Base-by-base conservation (phyloP, 2,797 vertebrate genomes). In the Danio albolineatus region DNA sequence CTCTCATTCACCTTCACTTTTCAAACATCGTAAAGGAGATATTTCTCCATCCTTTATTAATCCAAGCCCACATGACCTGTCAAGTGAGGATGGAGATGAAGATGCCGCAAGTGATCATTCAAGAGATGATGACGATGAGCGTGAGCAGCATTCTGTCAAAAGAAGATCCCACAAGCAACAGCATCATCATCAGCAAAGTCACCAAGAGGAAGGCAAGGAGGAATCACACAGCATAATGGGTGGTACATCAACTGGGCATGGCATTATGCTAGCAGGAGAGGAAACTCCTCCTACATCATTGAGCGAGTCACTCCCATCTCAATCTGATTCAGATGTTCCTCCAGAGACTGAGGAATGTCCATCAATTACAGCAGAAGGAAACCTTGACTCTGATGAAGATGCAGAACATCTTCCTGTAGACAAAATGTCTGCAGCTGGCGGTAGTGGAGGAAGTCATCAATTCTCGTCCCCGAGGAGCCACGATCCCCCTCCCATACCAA, bases 311-410 rank as follows among this genome's bases (percentile, higher is more conserved):
- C 89, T 96, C 81, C 96, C 97, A 8, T 97, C 97, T 56, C 97
- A 98, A 85, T 98, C 97, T 0, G 98, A 99, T 88, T 99, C 98
- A 0, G 98, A 99, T 2, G 97, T 99, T 8, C 98, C 98, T 0
- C 98, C 98, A 10, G 98, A 96, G 90, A 99, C 98, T 0, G 98
- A 99, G 83, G 98, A 99, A 84, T 99, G 98, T 86, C 98, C 98
- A 0, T 99, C 98, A 60, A 99, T 99, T 83, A 99, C 97, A 12
- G 97, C 97, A 0, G 98, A 99, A 85, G 97, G 96, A 70, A 97
- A 96, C 88, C 94, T 99, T 19, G 98, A 99, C 90, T 99, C 98
- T 0, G 98, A 99, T 19, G 97, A 99, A 90, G 98, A 99, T 16
- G 93, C 96, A 0, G 98, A 99, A 87, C 98, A 98, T 90, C 91